Evolutionary conservation across 2,113 vertebrate species (phyloP).

Genomic region (Pagrus major): DNA sequence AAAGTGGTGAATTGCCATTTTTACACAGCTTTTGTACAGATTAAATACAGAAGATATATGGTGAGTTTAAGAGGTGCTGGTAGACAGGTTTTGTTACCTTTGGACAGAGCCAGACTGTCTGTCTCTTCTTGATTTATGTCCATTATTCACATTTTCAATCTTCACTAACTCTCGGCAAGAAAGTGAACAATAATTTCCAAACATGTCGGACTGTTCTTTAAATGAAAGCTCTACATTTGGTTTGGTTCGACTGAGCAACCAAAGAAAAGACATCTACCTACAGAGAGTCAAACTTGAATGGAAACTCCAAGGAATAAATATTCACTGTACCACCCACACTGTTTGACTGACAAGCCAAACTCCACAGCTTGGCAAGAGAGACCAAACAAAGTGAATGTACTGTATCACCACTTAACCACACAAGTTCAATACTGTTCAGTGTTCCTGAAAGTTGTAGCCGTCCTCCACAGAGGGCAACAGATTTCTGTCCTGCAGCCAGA

Average conservation of each 20-base stretch:
- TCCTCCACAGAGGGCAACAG: slow-evolving; percentile 7
- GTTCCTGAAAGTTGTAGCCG: background rate
- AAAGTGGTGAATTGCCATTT: background rate
- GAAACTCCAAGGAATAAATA: background rate
- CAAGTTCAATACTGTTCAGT: background rate
- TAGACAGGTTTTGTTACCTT: background rate
- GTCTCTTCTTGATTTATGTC: background rate
- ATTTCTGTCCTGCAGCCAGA: background rate
- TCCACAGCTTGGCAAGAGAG: background rate
- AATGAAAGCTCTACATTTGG: background rate
- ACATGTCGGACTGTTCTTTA: background rate
- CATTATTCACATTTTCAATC: background rate
- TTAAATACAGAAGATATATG: no score
- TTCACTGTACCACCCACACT: slow-evolving; percentile 10
- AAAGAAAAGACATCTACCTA: background rate
- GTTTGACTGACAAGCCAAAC: slow-evolving; percentile 13
- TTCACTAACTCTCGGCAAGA: background rate
- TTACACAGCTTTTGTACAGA: background rate
- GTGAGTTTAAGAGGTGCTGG: background rate
- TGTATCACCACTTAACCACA: background rate
- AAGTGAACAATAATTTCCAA: background rate
- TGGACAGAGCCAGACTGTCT: background rate
- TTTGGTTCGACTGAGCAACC: slow-evolving; percentile 4
- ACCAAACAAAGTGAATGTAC: background rate
- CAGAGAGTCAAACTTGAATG: background rate